Evolutionary conservation across 53 echinoderm and acorn worm species (phyloP).

Genomic region (Glandiceps talaboti): DNA sequence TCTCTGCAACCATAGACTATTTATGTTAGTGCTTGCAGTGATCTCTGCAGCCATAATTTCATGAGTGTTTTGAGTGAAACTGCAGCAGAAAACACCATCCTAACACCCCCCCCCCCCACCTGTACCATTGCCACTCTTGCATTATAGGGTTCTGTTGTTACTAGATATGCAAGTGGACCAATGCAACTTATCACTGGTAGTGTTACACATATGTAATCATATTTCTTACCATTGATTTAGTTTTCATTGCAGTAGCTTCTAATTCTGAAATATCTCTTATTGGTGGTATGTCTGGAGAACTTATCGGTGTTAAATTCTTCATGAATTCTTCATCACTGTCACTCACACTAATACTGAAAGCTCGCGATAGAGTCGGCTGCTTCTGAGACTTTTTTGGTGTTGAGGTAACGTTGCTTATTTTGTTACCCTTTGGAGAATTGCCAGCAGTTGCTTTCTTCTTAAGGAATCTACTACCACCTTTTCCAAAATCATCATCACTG

Average conservation of each 20-base stretch:
- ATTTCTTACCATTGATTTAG: neutral
- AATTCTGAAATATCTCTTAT: slow-evolving; percentile 10
- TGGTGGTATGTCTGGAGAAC: slow-evolving; percentile 42
- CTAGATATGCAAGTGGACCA: no score
- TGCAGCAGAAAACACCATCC: no score
- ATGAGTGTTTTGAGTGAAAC: no score
- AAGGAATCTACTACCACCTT: slow-evolving; percentile 28
- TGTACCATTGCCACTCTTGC: no score
- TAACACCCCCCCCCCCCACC: no score
- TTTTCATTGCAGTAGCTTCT: neutral
- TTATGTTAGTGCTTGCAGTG: no score
- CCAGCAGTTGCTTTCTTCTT: slow-evolving; percentile 6
- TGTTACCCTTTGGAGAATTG: neutral
- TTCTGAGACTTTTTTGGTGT: slow-evolving; percentile 24
- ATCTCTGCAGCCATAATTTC: no score
- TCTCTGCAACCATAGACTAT: no score
- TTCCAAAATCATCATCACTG: slow-evolving; percentile 16
- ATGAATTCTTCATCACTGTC: slow-evolving; percentile 56
- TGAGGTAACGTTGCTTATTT: slow-evolving; percentile 17
- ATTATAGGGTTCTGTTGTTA: no score
- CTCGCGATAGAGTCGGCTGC: neutral
- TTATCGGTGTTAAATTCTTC: slow-evolving; percentile 34
- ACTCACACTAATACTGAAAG: neutral
- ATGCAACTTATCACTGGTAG: no score
- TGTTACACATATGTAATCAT: no score